Evolutionary conservation across 2,797 vertebrate species (phyloP).

Genomic region (Galago senegalensis): DNA sequence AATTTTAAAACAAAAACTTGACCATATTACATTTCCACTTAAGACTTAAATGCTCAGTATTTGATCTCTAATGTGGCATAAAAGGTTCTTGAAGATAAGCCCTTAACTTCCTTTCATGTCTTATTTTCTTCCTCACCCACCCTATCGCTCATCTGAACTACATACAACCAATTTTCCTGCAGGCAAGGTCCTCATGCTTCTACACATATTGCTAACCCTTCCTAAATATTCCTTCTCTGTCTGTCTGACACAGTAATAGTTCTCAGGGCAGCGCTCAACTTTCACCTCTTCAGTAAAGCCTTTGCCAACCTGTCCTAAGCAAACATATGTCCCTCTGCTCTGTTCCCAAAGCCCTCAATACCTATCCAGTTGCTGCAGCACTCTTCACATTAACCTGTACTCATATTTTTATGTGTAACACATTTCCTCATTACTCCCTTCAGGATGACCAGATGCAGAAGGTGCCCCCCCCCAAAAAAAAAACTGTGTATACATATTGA

Average conservation of each 20-base stretch:
- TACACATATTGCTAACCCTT: neutral
- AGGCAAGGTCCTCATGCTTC: neutral
- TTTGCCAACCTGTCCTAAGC: neutral
- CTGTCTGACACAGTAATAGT: neutral
- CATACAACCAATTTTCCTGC: neutral
- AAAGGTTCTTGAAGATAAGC: neutral
- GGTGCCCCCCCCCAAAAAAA: no score
- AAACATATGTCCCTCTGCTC: neutral
- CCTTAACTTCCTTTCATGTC: neutral
- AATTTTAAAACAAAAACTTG: conserved; percentile 33
- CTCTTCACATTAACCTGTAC: neutral
- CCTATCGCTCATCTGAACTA: conserved; percentile 13
- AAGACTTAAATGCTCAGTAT: neutral
- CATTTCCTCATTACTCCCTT: neutral
- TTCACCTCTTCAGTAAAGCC: neutral
- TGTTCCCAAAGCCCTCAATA: neutral
- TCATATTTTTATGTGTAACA: neutral
- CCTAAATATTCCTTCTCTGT: neutral
- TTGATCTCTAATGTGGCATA: neutral
- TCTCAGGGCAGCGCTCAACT: neutral
- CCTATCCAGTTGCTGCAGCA: neutral
- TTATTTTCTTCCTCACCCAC: neutral
- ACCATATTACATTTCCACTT: neutral
- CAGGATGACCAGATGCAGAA: neutral
- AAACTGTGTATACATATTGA: no score